Evolutionary conservation across 2,113 vertebrate species (phyloP).

Genomic region (Bettongia penicillata): DNA sequence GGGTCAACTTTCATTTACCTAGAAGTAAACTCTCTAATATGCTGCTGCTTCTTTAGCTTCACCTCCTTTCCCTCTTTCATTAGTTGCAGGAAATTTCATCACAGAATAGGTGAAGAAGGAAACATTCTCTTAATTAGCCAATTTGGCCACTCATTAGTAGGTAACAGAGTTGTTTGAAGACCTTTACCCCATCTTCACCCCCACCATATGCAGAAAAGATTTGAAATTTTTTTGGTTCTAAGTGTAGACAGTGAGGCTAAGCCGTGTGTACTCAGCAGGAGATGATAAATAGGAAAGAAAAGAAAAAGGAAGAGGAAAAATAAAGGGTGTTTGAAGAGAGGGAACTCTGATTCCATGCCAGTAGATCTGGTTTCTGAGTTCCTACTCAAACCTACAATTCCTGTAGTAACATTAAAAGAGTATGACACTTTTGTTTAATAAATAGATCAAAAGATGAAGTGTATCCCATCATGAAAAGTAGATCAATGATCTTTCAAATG

Average conservation of each 20-base stretch:
- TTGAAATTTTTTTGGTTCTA: neutral
- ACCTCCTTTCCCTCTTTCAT: neutral
- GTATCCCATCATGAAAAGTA: neutral
- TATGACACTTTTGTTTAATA: neutral
- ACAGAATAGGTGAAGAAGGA: neutral
- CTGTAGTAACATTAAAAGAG: neutral
- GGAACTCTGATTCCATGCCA: neutral
- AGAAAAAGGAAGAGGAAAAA: fast-evolving
- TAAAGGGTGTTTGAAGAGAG: too few relatives aligned
- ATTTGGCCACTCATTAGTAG: neutral
- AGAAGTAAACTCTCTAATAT: neutral
- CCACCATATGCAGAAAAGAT: neutral
- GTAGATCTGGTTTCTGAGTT: neutral
- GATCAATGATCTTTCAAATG: neutral
- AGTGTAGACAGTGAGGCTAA: neutral
- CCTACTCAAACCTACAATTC: neutral
- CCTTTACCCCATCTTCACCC: neutral
- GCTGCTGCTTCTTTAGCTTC: neutral
- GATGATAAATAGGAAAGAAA: neutral
- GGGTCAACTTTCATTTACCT: neutral
- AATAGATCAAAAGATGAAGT: neutral
- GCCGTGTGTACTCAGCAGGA: neutral
- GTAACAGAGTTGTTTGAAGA: neutral
- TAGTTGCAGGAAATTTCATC: neutral
- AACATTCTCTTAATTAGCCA: neutral